Percentiles rank a stretch among this genome's conserved stretches.
Conservation (phyloP, 2,113 vertebrate species). For the Sporophila hypoxantha region DNA sequence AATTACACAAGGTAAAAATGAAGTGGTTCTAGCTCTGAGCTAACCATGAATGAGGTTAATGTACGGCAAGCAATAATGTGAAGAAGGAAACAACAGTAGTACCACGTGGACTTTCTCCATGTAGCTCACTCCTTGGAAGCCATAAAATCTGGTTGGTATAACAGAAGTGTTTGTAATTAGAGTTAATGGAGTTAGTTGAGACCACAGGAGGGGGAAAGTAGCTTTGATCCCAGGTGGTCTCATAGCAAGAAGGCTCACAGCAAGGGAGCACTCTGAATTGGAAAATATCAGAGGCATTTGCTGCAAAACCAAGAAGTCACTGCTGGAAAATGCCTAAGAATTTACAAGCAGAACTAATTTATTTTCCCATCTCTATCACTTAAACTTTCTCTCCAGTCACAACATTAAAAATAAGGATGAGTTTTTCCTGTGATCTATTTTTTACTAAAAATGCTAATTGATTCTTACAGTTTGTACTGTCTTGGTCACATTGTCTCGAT, state of each 20-base stretch:
- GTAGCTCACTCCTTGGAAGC: background rate
- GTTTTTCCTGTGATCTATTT: background rate
- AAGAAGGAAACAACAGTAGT: background rate
- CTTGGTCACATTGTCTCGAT: background rate
- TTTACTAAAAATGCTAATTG: background rate
- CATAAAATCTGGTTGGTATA: slow-evolving; percentile 22
- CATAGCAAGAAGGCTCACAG: slow-evolving; percentile 33
- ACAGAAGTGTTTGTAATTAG: slow-evolving; percentile 46
- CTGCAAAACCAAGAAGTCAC: slow-evolving; percentile 14
- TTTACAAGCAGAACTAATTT: slow-evolving; percentile 20
- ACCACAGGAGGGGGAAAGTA: slow-evolving; percentile 29
- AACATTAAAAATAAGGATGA: slow-evolving; percentile 12
- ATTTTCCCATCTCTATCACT: slow-evolving; percentile 19
- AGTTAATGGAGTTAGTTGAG: background rate
- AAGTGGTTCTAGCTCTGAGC: background rate
- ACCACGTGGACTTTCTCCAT: background rate
- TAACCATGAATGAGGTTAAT: background rate
- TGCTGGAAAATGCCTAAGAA: slow-evolving; percentile 21
- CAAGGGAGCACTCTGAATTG: slow-evolving; percentile 6
- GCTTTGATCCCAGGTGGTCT: slow-evolving; percentile 48
- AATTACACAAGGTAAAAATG: background rate
- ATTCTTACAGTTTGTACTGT: background rate
- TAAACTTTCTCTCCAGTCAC: background rate
- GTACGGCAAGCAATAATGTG: background rate
- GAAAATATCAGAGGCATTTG: slow-evolving; percentile 43